Percentiles rank a stretch among this genome's conserved stretches.
These are phyloP conservation scores for Monopis laevigella DNA, from an alignment of 2,888 invertebrate genomes.

Conservation along the genomic window DNA sequence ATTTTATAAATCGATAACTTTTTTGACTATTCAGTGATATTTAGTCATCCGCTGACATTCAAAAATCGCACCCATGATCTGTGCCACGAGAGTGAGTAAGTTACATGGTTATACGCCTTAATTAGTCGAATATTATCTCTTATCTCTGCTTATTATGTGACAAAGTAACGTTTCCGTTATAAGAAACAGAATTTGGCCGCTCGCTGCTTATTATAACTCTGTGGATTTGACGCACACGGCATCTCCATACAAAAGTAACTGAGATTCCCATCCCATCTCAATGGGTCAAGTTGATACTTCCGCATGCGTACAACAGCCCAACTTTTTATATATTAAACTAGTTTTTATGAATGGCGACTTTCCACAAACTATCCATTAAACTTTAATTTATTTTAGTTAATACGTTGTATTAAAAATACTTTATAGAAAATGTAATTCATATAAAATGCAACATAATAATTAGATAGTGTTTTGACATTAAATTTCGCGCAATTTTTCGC, in stretches of 20 bases:
- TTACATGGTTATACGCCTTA: too few relatives aligned
- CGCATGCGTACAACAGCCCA: slow-evolving; percentile 46
- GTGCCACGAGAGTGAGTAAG: too few relatives aligned
- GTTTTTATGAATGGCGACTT: slow-evolving; percentile 55
- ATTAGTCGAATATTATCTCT: too few relatives aligned
- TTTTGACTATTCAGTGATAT: too few relatives aligned
- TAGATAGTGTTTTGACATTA: slow-evolving; percentile 49
- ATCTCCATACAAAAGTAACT: background rate
- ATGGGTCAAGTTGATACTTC: slow-evolving; percentile 1
- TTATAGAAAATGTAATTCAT: slow-evolving; percentile 39
- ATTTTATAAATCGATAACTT: too few relatives aligned
- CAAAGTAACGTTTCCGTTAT: too few relatives aligned
- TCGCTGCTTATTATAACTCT: too few relatives aligned
- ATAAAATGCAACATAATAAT: slow-evolving; percentile 44
- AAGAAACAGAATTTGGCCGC: too few relatives aligned
- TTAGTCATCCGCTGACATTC: too few relatives aligned
- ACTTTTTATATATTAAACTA: slow-evolving; percentile 19
- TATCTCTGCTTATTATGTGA: too few relatives aligned
- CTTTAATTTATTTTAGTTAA: slow-evolving; percentile 40
- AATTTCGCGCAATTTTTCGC: slow-evolving; percentile 27
- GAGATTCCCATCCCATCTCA: background rate
- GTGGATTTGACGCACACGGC: too few relatives aligned
- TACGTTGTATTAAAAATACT: slow-evolving; percentile 51
- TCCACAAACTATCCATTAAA: slow-evolving; percentile 42
- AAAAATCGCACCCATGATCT: too few relatives aligned